phyloP scores from a whole-genome alignment of 1,140 invertebrate genomes.

The Lepidostoma basale region DNA sequence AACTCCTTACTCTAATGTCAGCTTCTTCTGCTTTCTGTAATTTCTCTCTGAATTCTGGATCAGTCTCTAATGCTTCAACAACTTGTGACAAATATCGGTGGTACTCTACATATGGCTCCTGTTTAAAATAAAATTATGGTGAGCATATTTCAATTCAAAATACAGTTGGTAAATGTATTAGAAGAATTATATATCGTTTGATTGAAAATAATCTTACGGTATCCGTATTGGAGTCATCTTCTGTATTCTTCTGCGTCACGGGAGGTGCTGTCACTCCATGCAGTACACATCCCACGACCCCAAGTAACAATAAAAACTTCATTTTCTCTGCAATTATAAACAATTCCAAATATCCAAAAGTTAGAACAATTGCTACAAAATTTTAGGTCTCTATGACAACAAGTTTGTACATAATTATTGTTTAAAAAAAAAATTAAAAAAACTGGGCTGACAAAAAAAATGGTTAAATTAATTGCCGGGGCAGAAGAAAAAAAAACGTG shows the following conservation, averaged over 20 bases:
- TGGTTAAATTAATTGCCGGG: too few relatives aligned
- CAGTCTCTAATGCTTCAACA: slow-evolving; percentile 81
- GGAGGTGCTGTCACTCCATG: slow-evolving; percentile 57
- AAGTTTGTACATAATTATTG: too few relatives aligned
- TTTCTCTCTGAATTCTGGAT: slow-evolving; percentile 81
- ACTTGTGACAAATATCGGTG: slow-evolving; percentile 87
- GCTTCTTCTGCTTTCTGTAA: slow-evolving; percentile 79
- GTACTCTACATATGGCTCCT: slow-evolving; percentile 72
- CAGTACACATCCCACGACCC: slow-evolving; percentile 45
- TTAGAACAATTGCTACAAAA: too few relatives aligned
- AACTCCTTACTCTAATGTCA: slow-evolving; percentile 74
- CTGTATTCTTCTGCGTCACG: slow-evolving; percentile 51
- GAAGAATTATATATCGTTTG: neutral
- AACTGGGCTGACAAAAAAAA: too few relatives aligned
- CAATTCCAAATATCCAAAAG: too few relatives aligned
- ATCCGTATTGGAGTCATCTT: slow-evolving; percentile 27
- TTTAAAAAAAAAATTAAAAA: too few relatives aligned
- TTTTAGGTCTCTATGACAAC: too few relatives aligned
- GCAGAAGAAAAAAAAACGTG: too few relatives aligned
- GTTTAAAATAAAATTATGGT: slow-evolving; percentile 30
- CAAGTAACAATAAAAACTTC: neutral
- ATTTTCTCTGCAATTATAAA: too few relatives aligned
- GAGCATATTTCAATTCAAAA: neutral
- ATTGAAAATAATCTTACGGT: neutral
- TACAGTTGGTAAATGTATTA: neutral